Evolutionary conservation across 2,888 invertebrate species (phyloP).

Genomic region (Agriopis aurantiaria): DNA sequence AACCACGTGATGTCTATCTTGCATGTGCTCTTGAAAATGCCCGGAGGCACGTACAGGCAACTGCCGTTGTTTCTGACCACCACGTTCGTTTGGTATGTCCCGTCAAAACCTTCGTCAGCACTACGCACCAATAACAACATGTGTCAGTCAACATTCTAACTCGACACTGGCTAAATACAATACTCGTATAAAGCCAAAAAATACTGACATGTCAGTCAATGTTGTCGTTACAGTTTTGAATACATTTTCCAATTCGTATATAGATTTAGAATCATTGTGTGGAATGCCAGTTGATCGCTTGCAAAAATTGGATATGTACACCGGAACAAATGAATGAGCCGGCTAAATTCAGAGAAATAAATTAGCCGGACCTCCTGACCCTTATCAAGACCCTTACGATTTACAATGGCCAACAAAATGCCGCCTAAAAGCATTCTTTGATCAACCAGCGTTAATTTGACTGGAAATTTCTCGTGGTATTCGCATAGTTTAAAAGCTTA

Average conservation of each 20-base stretch:
- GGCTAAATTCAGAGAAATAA: constrained; percentile 53
- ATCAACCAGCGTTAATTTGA: constrained; percentile 53
- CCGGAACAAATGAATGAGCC: constrained; percentile 45
- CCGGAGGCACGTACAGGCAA: constrained; percentile 99
- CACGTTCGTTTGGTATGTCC: constrained; percentile 99
- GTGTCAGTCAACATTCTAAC: constrained; percentile 50
- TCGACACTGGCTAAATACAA: constrained; percentile 6
- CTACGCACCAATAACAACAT: constrained; percentile 86
- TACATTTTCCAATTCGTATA: constrained; percentile 12
- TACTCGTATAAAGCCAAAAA: neutral
- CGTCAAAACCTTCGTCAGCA: constrained; percentile 99
- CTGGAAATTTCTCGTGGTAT: constrained; percentile 49
- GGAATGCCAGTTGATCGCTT: constrained; percentile 13
- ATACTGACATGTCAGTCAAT: constrained; percentile 52
- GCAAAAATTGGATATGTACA: constrained; percentile 28
- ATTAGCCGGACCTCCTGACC: constrained; percentile 60
- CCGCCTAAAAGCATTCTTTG: constrained; percentile 54
- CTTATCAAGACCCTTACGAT: constrained; percentile 55
- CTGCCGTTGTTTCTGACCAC: constrained; percentile 99
- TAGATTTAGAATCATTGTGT: constrained; percentile 16
- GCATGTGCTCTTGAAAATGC: constrained; percentile 99
- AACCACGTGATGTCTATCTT: constrained; percentile 99
- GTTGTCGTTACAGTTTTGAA: constrained; percentile 6
- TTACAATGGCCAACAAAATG: constrained; percentile 61
- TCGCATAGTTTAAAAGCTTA: constrained; percentile 35